These are phyloP conservation scores for Sebastes iracundus DNA, from an alignment of 2,797 vertebrate genomes.

Conservation along the genomic window DNA sequence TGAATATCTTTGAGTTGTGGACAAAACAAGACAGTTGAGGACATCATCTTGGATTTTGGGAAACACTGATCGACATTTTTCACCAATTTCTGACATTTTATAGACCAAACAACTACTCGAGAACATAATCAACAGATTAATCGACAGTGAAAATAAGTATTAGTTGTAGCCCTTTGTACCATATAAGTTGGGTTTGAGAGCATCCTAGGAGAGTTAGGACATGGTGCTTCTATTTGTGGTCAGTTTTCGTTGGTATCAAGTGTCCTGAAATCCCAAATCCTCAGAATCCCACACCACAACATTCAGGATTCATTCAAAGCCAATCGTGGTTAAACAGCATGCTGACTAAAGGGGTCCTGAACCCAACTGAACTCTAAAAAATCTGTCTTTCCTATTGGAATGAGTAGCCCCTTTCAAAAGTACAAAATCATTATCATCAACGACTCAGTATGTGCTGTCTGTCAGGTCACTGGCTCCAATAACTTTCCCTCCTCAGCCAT, in stretches of 20 bases:
- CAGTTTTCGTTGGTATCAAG: background rate
- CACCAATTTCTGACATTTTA: too few species aligned
- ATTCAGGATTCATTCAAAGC: slow-evolving; percentile 16
- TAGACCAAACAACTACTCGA: too few species aligned
- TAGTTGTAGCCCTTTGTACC: too few species aligned
- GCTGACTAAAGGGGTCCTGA: background rate
- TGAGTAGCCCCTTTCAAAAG: slow-evolving; percentile 16
- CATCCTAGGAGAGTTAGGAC: background rate
- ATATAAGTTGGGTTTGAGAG: background rate
- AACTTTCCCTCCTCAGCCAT: slow-evolving; percentile 67
- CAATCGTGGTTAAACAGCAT: background rate
- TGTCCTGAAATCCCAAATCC: background rate
- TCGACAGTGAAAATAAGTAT: too few species aligned
- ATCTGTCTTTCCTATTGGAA: slow-evolving; percentile 17
- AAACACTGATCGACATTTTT: too few species aligned
- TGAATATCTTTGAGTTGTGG: too few species aligned
- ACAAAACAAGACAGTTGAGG: too few species aligned
- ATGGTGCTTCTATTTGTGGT: slow-evolving; percentile 1
- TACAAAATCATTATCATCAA: slow-evolving; percentile 50
- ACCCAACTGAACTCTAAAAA: slow-evolving; percentile 11
- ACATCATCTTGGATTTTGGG: too few species aligned
- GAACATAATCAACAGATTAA: too few species aligned
- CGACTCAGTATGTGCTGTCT: slow-evolving; percentile 53
- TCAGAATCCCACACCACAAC: background rate
- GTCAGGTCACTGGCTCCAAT: slow-evolving; percentile 70